These are phyloP conservation scores for Cephus sareptanus DNA, from an alignment of 2,888 invertebrate species.

Conservation along the genomic window DNA sequence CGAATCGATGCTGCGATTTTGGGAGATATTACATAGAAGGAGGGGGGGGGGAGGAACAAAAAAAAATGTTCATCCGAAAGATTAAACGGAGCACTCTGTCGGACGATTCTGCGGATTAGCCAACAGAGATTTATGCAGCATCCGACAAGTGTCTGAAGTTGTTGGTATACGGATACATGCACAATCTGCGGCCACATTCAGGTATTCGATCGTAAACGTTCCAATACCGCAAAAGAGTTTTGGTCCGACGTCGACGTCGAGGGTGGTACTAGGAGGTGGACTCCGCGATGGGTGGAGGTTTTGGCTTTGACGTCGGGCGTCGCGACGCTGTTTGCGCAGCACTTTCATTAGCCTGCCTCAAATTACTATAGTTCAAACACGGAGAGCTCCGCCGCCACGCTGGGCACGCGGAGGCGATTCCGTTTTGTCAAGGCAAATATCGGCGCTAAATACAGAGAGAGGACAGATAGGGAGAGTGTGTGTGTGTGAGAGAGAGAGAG, in stretches of 20 bases:
- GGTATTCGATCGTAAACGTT: slow-evolving; percentile 39
- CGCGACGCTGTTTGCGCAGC: slow-evolving; percentile 63
- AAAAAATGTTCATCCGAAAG: not conserved
- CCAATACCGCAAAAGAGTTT: slow-evolving; percentile 49
- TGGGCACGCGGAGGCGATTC: slow-evolving; percentile 51
- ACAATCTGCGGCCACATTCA: slow-evolving; percentile 27
- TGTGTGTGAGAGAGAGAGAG: slow-evolving; percentile 7
- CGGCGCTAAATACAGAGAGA: slow-evolving; percentile 42
- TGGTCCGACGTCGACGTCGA: slow-evolving; percentile 33
- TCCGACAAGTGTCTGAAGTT: not conserved
- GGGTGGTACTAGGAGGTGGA: slow-evolving; percentile 18
- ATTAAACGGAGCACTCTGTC: not conserved
- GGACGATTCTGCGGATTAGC: not conserved
- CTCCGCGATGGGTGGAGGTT: slow-evolving; percentile 42
- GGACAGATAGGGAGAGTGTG: slow-evolving; percentile 23
- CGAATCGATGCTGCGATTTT: not conserved
- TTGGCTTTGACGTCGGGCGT: slow-evolving; percentile 62
- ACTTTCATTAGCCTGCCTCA: slow-evolving; percentile 65
- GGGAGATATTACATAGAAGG: not conserved
- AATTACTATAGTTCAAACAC: slow-evolving; percentile 64
- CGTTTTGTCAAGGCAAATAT: slow-evolving; percentile 60
- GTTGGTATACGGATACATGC: slow-evolving; percentile 16
- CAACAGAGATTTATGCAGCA: not conserved
- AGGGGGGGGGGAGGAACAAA: not conserved
- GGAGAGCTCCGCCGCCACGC: slow-evolving; percentile 34